These are phyloP conservation scores for Zonotrichia albicollis DNA, from an alignment of 2,797 vertebrate species.

Conservation along the genomic window DNA sequence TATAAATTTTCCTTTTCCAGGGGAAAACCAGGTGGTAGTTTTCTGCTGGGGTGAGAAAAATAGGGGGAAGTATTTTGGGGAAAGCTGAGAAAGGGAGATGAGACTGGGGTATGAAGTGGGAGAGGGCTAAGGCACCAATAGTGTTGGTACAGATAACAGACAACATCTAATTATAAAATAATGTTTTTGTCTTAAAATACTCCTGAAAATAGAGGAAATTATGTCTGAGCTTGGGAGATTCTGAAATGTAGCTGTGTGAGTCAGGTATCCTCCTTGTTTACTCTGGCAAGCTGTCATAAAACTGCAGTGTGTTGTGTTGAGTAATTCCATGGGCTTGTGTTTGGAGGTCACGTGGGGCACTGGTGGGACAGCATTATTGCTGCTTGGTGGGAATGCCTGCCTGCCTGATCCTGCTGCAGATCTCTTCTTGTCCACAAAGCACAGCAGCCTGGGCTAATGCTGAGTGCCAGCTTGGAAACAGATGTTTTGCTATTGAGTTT, in stretches of 20 bases:
- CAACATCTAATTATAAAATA: background rate
- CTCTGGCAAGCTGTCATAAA: slow-evolving; percentile 5
- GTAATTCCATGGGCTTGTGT: slow-evolving; percentile 13
- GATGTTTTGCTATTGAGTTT: background rate
- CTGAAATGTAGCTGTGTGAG: background rate
- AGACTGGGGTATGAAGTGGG: background rate
- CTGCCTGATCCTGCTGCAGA: background rate
- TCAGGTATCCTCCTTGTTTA: slow-evolving; percentile 56
- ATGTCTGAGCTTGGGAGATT: background rate
- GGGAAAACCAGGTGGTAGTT: background rate
- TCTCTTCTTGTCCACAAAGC: background rate
- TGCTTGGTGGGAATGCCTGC: background rate
- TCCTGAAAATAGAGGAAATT: background rate
- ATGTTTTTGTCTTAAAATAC: background rate
- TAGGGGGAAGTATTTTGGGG: background rate
- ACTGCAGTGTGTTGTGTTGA: slow-evolving; percentile 1
- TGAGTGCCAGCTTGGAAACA: background rate
- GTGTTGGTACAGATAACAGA: background rate
- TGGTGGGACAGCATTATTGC: background rate
- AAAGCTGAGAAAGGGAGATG: background rate
- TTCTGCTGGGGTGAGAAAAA: background rate
- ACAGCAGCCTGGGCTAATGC: background rate
- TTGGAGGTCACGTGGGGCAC: background rate
- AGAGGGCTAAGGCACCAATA: background rate
- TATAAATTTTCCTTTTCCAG: background rate